A percentile compares a stretch with the other conserved stretches of the same genome.
These are phyloP conservation scores for Tetramorium alpestre DNA, from an alignment of 1,140 invertebrate genomes.

Conservation along the genomic window DNA sequence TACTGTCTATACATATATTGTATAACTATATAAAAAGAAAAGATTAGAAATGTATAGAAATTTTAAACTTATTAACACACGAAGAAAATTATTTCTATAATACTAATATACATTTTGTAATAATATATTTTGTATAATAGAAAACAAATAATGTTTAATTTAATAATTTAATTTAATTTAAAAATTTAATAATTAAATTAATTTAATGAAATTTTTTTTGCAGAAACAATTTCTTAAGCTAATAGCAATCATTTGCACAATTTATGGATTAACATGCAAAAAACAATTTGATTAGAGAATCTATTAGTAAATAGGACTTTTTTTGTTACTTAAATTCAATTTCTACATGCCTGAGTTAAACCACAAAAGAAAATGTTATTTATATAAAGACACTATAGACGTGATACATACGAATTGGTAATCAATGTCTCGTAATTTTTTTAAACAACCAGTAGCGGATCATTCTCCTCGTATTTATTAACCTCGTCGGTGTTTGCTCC, in stretches of 20 bases:
- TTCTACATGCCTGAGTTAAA: neutral
- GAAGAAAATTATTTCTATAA: neutral
- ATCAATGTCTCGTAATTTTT: slow-evolving; percentile 5
- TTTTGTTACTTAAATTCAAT: slow-evolving; percentile 11
- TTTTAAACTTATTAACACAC: neutral
- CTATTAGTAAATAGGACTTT: neutral
- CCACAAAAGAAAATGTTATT: neutral
- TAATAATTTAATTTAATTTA: too few relatives aligned
- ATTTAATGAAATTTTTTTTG: neutral
- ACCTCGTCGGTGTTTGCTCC: slow-evolving; percentile 32
- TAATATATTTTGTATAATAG: neutral
- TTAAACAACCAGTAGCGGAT: neutral
- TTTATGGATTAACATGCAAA: neutral
- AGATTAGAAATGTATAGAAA: neutral
- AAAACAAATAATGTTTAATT: neutral
- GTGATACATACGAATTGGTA: neutral
- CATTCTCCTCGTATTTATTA: slow-evolving; percentile 44
- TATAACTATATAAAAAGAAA: neutral
- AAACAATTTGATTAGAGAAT: neutral
- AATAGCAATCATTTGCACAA: neutral
- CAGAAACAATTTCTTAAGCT: neutral
- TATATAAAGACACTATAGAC: neutral
- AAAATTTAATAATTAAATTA: neutral
- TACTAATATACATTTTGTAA: neutral
- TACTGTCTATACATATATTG: neutral